These are phyloP conservation scores for Chunga burmeisteri DNA, from an alignment of 2,113 vertebrate species.

Conservation along the genomic window DNA sequence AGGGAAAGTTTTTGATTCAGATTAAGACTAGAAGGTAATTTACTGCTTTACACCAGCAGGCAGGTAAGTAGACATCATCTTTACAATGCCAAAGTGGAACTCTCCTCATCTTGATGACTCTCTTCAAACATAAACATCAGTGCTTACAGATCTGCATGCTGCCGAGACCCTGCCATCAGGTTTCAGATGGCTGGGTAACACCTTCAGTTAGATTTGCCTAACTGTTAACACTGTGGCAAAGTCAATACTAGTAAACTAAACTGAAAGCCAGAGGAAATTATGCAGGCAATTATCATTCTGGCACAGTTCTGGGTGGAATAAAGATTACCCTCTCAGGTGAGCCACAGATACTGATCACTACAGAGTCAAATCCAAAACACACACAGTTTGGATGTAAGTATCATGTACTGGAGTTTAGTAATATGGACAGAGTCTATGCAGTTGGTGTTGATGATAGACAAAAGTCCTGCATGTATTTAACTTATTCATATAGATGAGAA, in stretches of 20 bases:
- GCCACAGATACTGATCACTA: background rate
- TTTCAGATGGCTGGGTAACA: background rate
- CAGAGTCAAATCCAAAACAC: background rate
- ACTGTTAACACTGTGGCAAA: background rate
- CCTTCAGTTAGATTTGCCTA: background rate
- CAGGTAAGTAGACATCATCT: background rate
- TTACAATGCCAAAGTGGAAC: background rate
- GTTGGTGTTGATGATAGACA: background rate
- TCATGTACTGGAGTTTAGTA: background rate
- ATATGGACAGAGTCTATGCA: accelerated
- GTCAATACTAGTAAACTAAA: background rate
- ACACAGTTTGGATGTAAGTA: background rate
- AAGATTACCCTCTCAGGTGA: background rate
- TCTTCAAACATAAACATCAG: background rate
- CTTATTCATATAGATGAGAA: background rate
- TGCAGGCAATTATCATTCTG: background rate
- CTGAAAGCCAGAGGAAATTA: background rate
- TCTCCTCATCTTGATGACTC: background rate
- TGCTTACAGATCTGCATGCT: accelerated
- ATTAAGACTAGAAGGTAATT: background rate
- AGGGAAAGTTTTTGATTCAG: background rate
- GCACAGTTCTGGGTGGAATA: background rate
- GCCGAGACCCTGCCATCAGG: background rate
- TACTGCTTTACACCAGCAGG: background rate
- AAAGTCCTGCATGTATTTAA: background rate